Evolutionary conservation across 2,797 vertebrate species (phyloP), one percentile per base, ranked within the genome.

Genomic region (Smutsia gigantea): DNA sequence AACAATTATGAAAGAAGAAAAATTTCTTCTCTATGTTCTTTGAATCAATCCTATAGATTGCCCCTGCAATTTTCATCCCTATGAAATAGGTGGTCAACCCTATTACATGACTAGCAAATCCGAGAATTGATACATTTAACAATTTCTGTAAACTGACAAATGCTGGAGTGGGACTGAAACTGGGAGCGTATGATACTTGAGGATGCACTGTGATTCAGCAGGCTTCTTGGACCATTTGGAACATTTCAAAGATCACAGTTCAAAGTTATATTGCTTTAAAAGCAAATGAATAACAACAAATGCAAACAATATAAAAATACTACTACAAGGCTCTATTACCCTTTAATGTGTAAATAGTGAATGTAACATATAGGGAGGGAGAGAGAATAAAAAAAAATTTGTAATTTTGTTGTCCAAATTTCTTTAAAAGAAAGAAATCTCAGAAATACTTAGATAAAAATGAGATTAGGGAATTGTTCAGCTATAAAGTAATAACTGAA

Each of bases 221-320:
- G 69, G 37, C 2, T 63, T 2, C 72, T 79, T 87, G 25, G 77
- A 49, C 2, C 19, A 42, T 59, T 82, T 75, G 17, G 10, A 81
- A 27, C 19, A 37, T 51, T 79, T 86, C 7, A 87, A 93, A 96
- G 55, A 75, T 34, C 25, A 53, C 23, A 94, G 27, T 31, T 87
- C 4, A 23, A 87, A 82, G n/a, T 74, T 94, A n/a, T 23, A 34
- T 51, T 63, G 31, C 64, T 92, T 93, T 93, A 37, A 87, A 75
- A 91, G n/a, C 23, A 69, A 85, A 46, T 11, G 84, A 86, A 64
- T 25, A 91, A 17, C 7, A 77, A 27, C 21, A 89, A 57, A 55
- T 23, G 66, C 4, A 71, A 63, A 63, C 1, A 59, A 57, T 11
- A 7, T 14, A 1, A 77, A 75, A 72, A 69, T 69, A 79, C 66